Base-by-base conservation (phyloP, 2,888 invertebrate genomes). In the Julus scandinavius region DNA sequence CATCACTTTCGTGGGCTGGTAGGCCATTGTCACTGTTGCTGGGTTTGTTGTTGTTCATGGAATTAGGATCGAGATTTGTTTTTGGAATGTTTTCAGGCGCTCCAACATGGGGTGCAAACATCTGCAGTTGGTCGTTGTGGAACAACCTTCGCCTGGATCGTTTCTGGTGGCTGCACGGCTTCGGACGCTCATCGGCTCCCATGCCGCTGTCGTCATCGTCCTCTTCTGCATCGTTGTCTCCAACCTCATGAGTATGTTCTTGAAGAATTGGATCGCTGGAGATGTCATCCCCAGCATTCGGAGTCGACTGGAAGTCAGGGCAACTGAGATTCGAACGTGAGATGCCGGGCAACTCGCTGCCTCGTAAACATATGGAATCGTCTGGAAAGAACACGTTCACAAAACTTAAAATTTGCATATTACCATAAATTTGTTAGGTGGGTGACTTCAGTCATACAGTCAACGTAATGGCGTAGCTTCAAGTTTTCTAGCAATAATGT, bases 131-230 rank as follows among this genome's bases (percentile, higher is more conserved):
- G 58, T 87, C 87, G 20, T 49, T n/a, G 11, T 87, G 50, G 49
- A 50, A 50, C 11, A 45, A 13, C 87, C 54, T 40, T 29, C 87
- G 87, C 29, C 54, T 87, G 9, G 49, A 54, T 29, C 87, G 20
- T 40, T 40, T 45, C 17, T 50, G 49, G 29, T 38, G 87, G 29
- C 20, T 40, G 45, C 11, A n/a, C 11, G n/a, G 20, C n/a, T 41
- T 41, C 7, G 40, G 87, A 1, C 80, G 72, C 29, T 87, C 87
- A 38, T 87, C 87, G n/a, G 87, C 49, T 13, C 87, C 87, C 41
- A 87, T 72, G 17, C 87, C 87, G 29, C 87, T 87, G 87, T 87
- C 87, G 41, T 72, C 87, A 80, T 87, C 87, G 45, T 87, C 87
- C 7, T 87, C 80, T 13, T 87, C 87, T 17, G n/a, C 87, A 7